Evolutionary conservation across 2,888 invertebrate species (phyloP).

Genomic region (Limnephilus marmoratus): DNA sequence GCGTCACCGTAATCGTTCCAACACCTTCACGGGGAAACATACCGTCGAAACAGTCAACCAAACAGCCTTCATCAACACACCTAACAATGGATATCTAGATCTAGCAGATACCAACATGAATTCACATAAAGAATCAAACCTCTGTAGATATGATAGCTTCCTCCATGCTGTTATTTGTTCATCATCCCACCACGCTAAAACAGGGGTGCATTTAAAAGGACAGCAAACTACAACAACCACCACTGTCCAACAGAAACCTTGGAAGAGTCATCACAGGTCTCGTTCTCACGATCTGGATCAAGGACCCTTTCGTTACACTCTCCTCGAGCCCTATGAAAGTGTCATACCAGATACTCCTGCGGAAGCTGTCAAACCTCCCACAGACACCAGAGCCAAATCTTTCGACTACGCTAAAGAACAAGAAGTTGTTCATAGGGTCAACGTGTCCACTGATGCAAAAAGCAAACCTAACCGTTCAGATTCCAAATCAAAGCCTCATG

Average conservation of each 20-base stretch:
- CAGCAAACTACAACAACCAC: constrained; percentile 68
- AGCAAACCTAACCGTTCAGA: constrained; percentile 63
- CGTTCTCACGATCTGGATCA: constrained; percentile 72
- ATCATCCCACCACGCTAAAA: constrained; percentile 74
- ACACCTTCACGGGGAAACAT: constrained; percentile 76
- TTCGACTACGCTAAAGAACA: constrained; percentile 63
- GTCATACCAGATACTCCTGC: constrained; percentile 47
- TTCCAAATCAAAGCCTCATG: constrained; percentile 63
- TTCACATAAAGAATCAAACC: constrained; percentile 73
- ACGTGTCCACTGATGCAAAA: constrained; percentile 60
- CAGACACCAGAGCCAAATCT: constrained; percentile 60
- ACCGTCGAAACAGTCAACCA: constrained; percentile 71
- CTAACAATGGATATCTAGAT: constrained; percentile 79
- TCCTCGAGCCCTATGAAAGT: constrained; percentile 64
- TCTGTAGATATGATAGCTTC: constrained; percentile 79
- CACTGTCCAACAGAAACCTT: constrained; percentile 63
- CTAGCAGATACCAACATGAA: constrained; percentile 80
- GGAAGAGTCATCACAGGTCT: constrained; percentile 69
- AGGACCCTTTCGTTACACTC: constrained; percentile 67
- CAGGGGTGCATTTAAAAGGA: constrained; percentile 75
- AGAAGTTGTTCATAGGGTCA: constrained; percentile 61
- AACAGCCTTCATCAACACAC: constrained; percentile 72
- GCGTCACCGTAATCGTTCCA: constrained; percentile 75
- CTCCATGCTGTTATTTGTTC: constrained; percentile 81
- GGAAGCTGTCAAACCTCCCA: constrained; percentile 48